Base-by-base conservation (phyloP, 92 coral and sea anemone species). In the Umimayanthus kanabou region DNA sequence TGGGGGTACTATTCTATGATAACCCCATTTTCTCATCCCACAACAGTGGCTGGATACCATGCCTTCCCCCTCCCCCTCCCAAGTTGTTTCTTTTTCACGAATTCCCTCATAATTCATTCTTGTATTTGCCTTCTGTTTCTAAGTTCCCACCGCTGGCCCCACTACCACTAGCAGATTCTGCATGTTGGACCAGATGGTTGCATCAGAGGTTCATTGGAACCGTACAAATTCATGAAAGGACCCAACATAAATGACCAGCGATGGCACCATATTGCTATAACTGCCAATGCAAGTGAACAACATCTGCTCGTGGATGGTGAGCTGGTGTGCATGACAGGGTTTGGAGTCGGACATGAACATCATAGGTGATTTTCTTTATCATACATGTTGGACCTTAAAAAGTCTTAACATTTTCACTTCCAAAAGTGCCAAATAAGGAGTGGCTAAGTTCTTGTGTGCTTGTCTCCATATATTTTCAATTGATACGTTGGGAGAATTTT, bases 181-280 rank as follows among this genome's bases (percentile, higher is more conserved):
- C 96, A 93, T 79, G 90, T 95, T 20, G 98, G 98, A 9, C 98
- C 98, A 45, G 98, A 95, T 86, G 93, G 98, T 67, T 93, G 94
- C 77, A 74, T 95, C 29, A 71, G 98, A 61, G 98, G 98, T 23
- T 95, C 98, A 6, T 78, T 95, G 39, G 98, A 95, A 73, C 98
- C 98, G 6, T 95, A 95, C 37, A 95, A 95, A 91, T 93, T 93
- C 67, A 93, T 95, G 95, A 91, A 85, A 67, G 98, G 98, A 43
- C 98, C 98, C 69, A 82, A 79, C 4, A 77, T 95, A 49, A 89
- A 93, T 86, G 91, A 93, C 67, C 84, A 88, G 26, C 58, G 43
- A 29, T 95, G 98, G 98, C 98, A 95, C 88, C 98, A 95, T 87
- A 82, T 95, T 57, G 96, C 96, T 2, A 69, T 95, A 47, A 90